These are phyloP conservation scores for Sarcophaga peregrina DNA, from an alignment of 1,140 invertebrate genomes.

Conservation along the genomic window DNA sequence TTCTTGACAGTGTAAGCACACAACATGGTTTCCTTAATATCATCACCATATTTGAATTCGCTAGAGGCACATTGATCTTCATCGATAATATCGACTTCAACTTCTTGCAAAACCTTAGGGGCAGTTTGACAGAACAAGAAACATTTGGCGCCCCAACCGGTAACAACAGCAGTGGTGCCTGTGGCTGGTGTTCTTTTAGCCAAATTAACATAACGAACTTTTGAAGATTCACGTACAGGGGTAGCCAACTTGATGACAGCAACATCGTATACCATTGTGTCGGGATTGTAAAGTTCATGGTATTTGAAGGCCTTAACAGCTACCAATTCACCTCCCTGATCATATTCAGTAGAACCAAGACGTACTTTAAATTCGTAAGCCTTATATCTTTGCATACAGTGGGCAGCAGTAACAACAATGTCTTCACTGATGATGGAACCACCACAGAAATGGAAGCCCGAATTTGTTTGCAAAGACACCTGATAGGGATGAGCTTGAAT, in stretches of 20 bases:
- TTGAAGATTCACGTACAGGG: conserved; percentile 49
- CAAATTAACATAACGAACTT: conserved; percentile 48
- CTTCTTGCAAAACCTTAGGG: conserved; percentile 44
- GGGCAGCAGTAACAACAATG: conserved; percentile 71
- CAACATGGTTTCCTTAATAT: conserved; percentile 66
- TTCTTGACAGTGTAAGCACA: conserved; percentile 68
- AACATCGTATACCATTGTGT: conserved; percentile 66
- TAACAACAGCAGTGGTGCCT: conserved; percentile 54
- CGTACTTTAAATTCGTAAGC: conserved; percentile 52
- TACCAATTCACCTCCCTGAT: conserved; percentile 53
- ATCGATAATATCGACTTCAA: conserved; percentile 49
- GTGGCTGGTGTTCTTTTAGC: conserved; percentile 48
- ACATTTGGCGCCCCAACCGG: conserved; percentile 59
- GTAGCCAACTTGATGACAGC: conserved; percentile 67
- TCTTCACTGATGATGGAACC: conserved; percentile 68
- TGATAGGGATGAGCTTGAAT: conserved; percentile 57
- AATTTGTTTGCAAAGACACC: conserved; percentile 49
- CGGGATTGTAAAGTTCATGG: conserved; percentile 56
- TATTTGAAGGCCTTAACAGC: conserved; percentile 50
- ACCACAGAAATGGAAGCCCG: conserved; percentile 69
- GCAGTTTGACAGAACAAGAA: conserved; percentile 52
- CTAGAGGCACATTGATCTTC: conserved; percentile 42
- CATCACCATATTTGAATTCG: conserved; percentile 46
- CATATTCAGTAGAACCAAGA: conserved; percentile 52
- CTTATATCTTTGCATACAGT: conserved; percentile 67